Evolutionary conservation across 2,888 invertebrate species (phyloP), one percentile per base, ranked within the genome.

Genomic region (Girardia tigrina): DNA sequence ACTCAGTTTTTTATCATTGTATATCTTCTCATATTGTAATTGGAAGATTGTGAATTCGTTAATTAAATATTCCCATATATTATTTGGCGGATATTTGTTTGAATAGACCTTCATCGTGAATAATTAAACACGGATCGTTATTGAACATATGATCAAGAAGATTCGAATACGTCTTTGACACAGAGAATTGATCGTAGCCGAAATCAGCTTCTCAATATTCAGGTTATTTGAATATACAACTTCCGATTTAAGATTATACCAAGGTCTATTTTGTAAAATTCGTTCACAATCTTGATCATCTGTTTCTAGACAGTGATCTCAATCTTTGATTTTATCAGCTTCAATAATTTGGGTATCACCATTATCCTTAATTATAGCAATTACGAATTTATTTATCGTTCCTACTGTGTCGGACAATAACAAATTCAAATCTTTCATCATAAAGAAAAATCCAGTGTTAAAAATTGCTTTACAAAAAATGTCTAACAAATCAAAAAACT

Each of bases 261-360:
- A n/a, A 8, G 4, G n/a, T 56, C 23, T 56, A n/a, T 56, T 23
- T 8, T 56, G 4, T 6, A 20, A 56, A 56, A n/a, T 20, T 20
- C 20, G 23, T 16, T 56, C 56, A 56, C 23, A 56, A 4, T 56
- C 56, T n/a, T 56, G 56, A 56, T 56, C 56, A 56, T 56, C 56
- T 56, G 56, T 56, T 56, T 56, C 56, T 56, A 56, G 4, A 56
- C 23, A n/a, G 6, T 56, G 56, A 6, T 56, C 56, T 23, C 56
- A 56, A 56, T 56, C 56, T n/a, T 56, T 56, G n/a, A 56, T 56
- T 56, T 56, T 56, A n/a, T 56, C 56, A 56, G 23, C 56, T n/a
- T 56, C 56, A 6, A 56, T 6, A 12, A 56, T 56, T 23, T 56
- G 56, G 23, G 56, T 20, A n/a, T 56, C 56, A 56, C 56, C 56